Percentiles rank a stretch among this genome's conserved stretches.
Evolutionary conservation across 2,113 vertebrate genomes (phyloP).

Genomic region (Solea solea): DNA sequence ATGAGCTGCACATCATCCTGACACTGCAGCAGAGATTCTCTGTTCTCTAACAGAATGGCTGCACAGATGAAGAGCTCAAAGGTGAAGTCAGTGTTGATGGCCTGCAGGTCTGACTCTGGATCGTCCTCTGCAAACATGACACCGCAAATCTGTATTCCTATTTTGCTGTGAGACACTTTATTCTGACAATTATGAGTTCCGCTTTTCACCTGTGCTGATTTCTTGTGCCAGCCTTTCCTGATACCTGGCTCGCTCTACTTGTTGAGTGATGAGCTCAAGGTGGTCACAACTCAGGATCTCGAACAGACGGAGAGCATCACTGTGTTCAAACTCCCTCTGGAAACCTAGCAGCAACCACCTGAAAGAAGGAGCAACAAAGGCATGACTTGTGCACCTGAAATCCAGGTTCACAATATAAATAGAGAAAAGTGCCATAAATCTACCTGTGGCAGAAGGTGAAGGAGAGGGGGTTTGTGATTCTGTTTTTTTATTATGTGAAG

Average conservation of each 20-base stretch:
- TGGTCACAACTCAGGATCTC: slow-evolving; percentile 86
- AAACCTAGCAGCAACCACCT: slow-evolving; percentile 87
- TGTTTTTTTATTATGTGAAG: too few species aligned
- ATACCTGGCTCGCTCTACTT: slow-evolving; percentile 77
- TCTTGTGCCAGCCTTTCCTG: slow-evolving; percentile 75
- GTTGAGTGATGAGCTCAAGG: slow-evolving; percentile 82
- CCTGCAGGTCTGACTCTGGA: slow-evolving; percentile 53
- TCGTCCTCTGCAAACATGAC: slow-evolving; percentile 60
- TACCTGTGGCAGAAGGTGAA: slow-evolving; percentile 85
- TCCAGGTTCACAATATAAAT: neutral
- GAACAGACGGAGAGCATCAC: slow-evolving; percentile 83
- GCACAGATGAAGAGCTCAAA: slow-evolving; percentile 87
- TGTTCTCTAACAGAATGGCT: slow-evolving; percentile 81
- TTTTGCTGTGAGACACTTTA: neutral
- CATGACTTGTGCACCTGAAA: neutral
- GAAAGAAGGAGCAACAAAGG: neutral
- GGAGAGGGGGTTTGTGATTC: too few species aligned
- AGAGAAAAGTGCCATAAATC: neutral
- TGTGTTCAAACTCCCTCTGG: slow-evolving; percentile 84
- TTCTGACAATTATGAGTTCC: neutral
- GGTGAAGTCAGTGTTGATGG: slow-evolving; percentile 82
- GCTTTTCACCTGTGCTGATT: slow-evolving; percentile 66
- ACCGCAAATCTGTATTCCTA: slow-evolving; percentile 2
- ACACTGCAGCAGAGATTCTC: slow-evolving; percentile 77
- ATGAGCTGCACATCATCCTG: slow-evolving; percentile 80